These are phyloP conservation scores for Diorhabda elongata DNA, from an alignment of 1,140 invertebrate genomes.

Conservation along the genomic window DNA sequence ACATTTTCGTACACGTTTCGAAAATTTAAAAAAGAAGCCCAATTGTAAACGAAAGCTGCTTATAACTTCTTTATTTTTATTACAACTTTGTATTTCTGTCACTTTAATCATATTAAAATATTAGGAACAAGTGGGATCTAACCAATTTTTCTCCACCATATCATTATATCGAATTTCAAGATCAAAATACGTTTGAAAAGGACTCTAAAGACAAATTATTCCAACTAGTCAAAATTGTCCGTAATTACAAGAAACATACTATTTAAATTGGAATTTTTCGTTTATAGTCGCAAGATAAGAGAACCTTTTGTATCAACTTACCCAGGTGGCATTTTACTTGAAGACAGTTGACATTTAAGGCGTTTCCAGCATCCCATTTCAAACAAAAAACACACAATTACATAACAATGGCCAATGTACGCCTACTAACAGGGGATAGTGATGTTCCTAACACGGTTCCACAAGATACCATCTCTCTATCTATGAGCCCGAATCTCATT, in stretches of 20 bases:
- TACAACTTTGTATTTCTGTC: no score
- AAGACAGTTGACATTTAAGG: slow-evolving; percentile 45
- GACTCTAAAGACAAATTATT: no score
- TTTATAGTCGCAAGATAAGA: slow-evolving; percentile 29
- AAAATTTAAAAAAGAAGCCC: no score
- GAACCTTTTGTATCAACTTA: slow-evolving; percentile 22
- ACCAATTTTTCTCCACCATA: no score
- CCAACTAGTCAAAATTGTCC: neutral
- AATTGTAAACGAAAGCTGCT: no score
- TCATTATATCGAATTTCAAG: no score
- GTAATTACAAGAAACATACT: slow-evolving; percentile 10
- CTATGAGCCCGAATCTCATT: slow-evolving; percentile 36
- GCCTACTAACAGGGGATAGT: slow-evolving; percentile 46
- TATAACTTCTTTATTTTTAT: no score
- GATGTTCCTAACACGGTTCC: slow-evolving; percentile 44
- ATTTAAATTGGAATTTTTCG: slow-evolving; percentile 33
- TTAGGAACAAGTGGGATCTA: no score
- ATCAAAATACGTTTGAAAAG: no score
- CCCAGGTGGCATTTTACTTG: slow-evolving; percentile 42
- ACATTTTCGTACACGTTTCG: no score
- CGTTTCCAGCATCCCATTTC: slow-evolving; percentile 44
- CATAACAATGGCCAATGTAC: slow-evolving; percentile 47
- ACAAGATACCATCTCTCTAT: slow-evolving; percentile 41
- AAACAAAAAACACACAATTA: slow-evolving; percentile 48
- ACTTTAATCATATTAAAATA: no score